phyloP scores from a whole-genome alignment of 2,888 invertebrate genomes.

The Exocentrus adspersus region DNA sequence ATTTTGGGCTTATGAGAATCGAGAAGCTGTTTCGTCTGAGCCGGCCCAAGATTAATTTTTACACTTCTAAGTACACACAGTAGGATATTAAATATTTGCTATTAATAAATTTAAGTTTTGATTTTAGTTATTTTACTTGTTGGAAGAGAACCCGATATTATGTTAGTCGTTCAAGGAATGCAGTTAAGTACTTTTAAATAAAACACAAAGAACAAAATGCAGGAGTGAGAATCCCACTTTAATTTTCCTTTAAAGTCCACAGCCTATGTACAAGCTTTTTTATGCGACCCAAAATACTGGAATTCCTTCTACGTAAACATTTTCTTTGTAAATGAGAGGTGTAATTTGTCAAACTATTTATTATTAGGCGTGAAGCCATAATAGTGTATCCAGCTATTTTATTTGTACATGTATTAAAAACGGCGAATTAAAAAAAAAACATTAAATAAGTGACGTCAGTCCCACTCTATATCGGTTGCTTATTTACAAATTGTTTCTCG shows the following conservation, averaged over 20 bases:
- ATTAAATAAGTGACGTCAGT: constrained; percentile 6
- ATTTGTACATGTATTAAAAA: not conserved
- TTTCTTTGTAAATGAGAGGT: not conserved
- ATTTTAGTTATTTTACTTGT: no score
- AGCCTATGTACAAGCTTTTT: no score
- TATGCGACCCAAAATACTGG: no score
- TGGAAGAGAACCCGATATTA: no score
- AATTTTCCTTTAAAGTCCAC: no score
- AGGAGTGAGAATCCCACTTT: no score
- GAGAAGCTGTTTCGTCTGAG: constrained; percentile 81
- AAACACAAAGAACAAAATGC: no score
- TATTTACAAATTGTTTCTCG: constrained; percentile 4
- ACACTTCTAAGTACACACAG: no score
- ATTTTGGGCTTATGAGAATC: constrained; percentile 96
- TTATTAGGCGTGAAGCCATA: constrained; percentile 1
- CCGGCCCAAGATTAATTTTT: constrained; percentile 61
- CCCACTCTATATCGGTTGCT: constrained; percentile 3
- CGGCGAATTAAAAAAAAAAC: not conserved
- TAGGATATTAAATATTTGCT: no score
- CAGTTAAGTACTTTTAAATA: no score
- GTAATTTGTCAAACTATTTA: constrained; percentile 6
- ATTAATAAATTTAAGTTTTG: no score
- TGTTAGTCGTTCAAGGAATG: no score
- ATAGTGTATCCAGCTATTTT: not conserved
- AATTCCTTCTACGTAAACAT: not conserved